Percentiles rank a stretch among this genome's conserved stretches.
phyloP scores from a whole-genome alignment of 2,888 invertebrate species.

The Drosophila neonasuta region DNA sequence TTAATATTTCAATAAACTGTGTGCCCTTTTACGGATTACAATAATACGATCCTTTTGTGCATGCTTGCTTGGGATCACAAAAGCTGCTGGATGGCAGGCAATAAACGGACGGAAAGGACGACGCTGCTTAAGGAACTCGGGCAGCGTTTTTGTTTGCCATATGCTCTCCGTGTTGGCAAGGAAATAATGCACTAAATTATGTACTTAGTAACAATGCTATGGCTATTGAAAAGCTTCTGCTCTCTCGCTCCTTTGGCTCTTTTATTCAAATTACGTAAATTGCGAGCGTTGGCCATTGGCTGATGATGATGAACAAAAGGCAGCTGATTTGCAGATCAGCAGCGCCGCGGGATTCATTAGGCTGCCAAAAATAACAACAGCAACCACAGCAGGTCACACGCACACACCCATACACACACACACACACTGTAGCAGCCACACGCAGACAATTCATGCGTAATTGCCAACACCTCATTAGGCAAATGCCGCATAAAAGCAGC shows the following conservation, averaged over 20 bases:
- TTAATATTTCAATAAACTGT: constrained; percentile 74
- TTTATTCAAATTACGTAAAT: constrained; percentile 36
- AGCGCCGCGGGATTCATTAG: constrained; percentile 45
- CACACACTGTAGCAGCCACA: constrained; percentile 20
- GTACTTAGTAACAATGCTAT: constrained; percentile 30
- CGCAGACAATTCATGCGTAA: constrained; percentile 45
- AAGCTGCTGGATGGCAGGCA: constrained; percentile 17
- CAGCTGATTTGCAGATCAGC: constrained; percentile 49
- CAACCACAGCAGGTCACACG: constrained; percentile 23
- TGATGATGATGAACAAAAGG: constrained; percentile 51
- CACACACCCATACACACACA: constrained; percentile 2
- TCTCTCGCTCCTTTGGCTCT: not conserved
- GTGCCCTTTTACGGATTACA: constrained; percentile 67
- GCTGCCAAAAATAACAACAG: constrained; percentile 51
- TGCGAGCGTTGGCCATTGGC: constrained; percentile 49
- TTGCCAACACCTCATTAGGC: constrained; percentile 72
- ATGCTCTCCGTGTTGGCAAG: not conserved
- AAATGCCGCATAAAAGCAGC: constrained; percentile 45
- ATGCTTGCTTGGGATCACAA: constrained; percentile 21
- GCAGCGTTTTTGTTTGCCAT: constrained; percentile 15
- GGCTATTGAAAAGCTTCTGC: constrained; percentile 13
- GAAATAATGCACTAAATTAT: constrained; percentile 36
- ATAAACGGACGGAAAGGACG: constrained; percentile 16
- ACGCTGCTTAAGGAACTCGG: constrained; percentile 13
- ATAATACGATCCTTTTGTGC: constrained; percentile 63